Evolutionary conservation across 2,888 invertebrate genomes (phyloP).

Genomic region (Augiades crinisus): DNA sequence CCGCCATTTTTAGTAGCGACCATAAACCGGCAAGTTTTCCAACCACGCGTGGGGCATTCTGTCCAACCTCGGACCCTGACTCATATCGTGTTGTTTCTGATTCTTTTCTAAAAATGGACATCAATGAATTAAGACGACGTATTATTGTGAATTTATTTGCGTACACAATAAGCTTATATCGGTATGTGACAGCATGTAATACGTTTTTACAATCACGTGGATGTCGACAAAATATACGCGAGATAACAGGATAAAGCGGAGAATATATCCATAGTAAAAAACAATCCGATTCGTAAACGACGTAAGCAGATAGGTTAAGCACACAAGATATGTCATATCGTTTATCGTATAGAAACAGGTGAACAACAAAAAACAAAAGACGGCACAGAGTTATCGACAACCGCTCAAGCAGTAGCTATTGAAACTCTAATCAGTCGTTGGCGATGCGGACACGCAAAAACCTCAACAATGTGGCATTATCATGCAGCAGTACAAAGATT

Average conservation of each 20-base stretch:
- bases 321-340: not conserved
- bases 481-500: conserved; percentile 11
- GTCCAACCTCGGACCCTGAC: conserved; percentile 63
- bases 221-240: too few species aligned
- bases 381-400: not conserved
- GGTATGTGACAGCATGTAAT: too few species aligned
- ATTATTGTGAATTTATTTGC: not conserved
- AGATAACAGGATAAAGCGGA: too few species aligned
- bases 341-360: not conserved
- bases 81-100: conserved; percentile 58
- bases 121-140: not conserved
- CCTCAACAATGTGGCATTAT: conserved; percentile 10
- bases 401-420: not conserved
- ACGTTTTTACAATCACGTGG: too few species aligned
- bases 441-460: conserved; percentile 15
- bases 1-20: conserved; percentile 30
- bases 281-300: too few species aligned
- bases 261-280: too few species aligned
- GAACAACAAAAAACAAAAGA: conserved; percentile 2
- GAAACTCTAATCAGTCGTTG: conserved; percentile 11
- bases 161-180: too few species aligned
- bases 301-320: too few species aligned
- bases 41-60: conserved; percentile 59
- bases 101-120: conserved; percentile 56
- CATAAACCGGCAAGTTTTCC: conserved; percentile 22